Conservation (phyloP, 2,113 vertebrate species). For the Gallinago jamesoni region DNA sequence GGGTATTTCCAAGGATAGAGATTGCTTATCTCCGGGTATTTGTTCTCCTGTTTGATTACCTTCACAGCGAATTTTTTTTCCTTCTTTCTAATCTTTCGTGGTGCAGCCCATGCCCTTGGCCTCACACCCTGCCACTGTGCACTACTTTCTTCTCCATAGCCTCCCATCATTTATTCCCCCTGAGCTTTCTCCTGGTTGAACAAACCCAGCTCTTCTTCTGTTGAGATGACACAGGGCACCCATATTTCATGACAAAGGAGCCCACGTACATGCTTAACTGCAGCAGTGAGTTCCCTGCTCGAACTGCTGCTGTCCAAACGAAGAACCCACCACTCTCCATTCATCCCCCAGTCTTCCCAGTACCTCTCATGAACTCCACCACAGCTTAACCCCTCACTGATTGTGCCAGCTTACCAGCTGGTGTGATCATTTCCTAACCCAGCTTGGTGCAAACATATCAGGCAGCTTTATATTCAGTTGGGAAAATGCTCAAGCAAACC, state of each 20-base stretch:
- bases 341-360: neutral
- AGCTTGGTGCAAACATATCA: neutral
- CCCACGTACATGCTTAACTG: fast-evolving
- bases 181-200: neutral
- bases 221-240: neutral
- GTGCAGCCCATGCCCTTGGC: neutral
- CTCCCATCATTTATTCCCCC: neutral
- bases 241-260: neutral
- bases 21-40: neutral
- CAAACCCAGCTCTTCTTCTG: neutral
- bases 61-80: neutral
- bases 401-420: neutral
- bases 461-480: neutral
- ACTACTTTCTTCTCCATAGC: neutral
- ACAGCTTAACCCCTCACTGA: neutral
- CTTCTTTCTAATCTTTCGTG: neutral
- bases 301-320: neutral
- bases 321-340: neutral
- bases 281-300: neutral
- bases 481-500: neutral
- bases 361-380: neutral
- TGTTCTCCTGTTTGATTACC: neutral
- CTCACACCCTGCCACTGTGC: neutral
- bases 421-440: neutral
- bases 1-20: neutral